Evolutionary conservation across 2,797 vertebrate species (phyloP), one percentile per base, ranked within the genome.

Genomic region (Otolemur crassicaudatus): DNA sequence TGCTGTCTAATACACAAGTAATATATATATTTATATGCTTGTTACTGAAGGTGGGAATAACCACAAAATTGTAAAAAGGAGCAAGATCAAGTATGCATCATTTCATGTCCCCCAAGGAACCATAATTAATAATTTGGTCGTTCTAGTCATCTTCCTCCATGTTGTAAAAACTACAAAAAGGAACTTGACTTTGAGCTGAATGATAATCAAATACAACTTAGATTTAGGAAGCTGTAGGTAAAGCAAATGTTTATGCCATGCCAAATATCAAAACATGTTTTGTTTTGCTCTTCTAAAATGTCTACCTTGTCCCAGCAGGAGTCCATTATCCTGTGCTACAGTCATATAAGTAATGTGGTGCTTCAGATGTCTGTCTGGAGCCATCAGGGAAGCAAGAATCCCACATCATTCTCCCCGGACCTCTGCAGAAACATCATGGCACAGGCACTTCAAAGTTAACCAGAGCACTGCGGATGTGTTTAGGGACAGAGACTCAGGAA

Each of bases 211-310:
- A 86, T 76, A 31, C 5, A 61, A 20, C n/a, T 60, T 73, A 79
- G 31, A 70, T 87, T 91, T 89, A 58, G 67, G 29, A 65, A 91
- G 1, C 40, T 76, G 0, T 25, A 73, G 23, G 46, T 49, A 91
- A 87, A 94, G 9, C 7, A 81, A 40, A 60, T 94, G 20, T 65
- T 84, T 72, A 76, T 75, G 20, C 29, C 77, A 58, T 43, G 43
- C 29, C 37, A 67, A 20, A 76, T 72, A 88, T 63, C 6, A 69
- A 91, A 86, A 80, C 34, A 49, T 56, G 1, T 53, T 88, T 92
- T 79, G 5, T 40, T 94, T 85, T 93, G 37, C 3, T 96, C 83
- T 70, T 53, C 49, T 63, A 60, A 84, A 96, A 72, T 80, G 16
- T 70, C 46, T 96, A 8, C 11, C 81, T 73, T 84, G 46, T 95